Evolutionary conservation across 2,113 vertebrate species (phyloP).

Genomic region (Solea senegalensis): DNA sequence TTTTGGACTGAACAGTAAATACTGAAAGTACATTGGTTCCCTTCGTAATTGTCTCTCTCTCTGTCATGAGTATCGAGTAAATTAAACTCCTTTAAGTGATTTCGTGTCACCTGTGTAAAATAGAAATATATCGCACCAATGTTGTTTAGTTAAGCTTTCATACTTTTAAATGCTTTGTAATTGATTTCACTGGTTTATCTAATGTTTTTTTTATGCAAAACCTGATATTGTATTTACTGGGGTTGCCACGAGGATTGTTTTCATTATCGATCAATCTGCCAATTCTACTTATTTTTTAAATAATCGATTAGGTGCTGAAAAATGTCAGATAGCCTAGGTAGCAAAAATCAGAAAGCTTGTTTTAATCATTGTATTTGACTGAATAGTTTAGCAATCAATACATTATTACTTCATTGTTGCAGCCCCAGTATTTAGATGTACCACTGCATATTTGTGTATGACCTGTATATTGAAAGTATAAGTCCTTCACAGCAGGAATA

Average conservation of each 20-base stretch:
- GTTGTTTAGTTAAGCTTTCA: conserved; percentile 5
- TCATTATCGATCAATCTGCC: no score
- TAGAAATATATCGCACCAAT: conserved; percentile 12
- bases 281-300: no score
- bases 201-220: not conserved
- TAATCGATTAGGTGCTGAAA: not conserved
- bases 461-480: conserved; percentile 1
- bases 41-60: conserved; percentile 36
- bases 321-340: not conserved
- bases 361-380: no score
- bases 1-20: conserved; percentile 65
- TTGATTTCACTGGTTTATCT: conserved; percentile 21
- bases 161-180: conserved; percentile 29
- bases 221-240: not conserved
- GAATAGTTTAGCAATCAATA: no score
- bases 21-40: conserved; percentile 52
- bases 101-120: conserved; percentile 39
- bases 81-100: conserved; percentile 51
- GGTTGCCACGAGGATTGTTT: no score
- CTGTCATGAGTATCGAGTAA: conserved; percentile 52
- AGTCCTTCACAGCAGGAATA: not conserved
- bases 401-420: no score
- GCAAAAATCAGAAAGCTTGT: no score
- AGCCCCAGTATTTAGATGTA: no score
- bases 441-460: not conserved